Base-by-base conservation (phyloP, 2,888 invertebrate species). In the Philonicus albiceps region DNA sequence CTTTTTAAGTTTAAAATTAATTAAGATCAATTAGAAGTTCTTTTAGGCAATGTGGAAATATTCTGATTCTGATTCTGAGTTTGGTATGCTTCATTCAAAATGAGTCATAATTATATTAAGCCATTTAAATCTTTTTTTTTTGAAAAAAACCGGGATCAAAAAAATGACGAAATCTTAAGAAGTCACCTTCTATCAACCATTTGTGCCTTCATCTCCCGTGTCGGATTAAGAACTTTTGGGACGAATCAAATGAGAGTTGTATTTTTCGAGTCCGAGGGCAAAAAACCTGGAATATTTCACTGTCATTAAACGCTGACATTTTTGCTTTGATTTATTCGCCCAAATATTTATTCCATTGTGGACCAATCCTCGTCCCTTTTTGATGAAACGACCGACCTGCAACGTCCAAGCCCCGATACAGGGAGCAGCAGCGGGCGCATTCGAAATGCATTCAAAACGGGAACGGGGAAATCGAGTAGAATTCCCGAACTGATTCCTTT, bases 331-430 rank as follows among this genome's bases (percentile, higher is more conserved):
- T 55, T 81, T 81, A 81, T 81, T 81, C 34, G 55, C 55, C 34
- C 81, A 81, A 81, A 81, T 81, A 81, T 81, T 81, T 81, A 81
- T 64, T 55, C 81, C 81, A 81, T 81, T 81, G 81, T 81, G n/a
- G 30, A 55, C 19, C 34, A 19, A 81, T 81, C 81, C 81, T 53
- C 34, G 81, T 40, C 74, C 31, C 74, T 31, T 30, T 74, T 37
- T 22, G 27, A 74, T 13, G 31, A 7, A 74, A 11, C 30, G n/a
- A 3, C 74, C 8, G 6, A 19, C 27, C 74, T 31, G 74, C 31
- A 27, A n/a, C 13, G 22, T 27, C 73, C 27, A 30, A 19, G 7
- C 2, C 27, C 27, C n/a, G 30, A 8, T 30, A 19, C 3, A 74
- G 16, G 34, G 31, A 53, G 40, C 40, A n/a, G 31, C 43, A 64